These are phyloP conservation scores for Tamandua tetradactyla DNA, from an alignment of 2,797 vertebrate species.

Conservation along the genomic window DNA sequence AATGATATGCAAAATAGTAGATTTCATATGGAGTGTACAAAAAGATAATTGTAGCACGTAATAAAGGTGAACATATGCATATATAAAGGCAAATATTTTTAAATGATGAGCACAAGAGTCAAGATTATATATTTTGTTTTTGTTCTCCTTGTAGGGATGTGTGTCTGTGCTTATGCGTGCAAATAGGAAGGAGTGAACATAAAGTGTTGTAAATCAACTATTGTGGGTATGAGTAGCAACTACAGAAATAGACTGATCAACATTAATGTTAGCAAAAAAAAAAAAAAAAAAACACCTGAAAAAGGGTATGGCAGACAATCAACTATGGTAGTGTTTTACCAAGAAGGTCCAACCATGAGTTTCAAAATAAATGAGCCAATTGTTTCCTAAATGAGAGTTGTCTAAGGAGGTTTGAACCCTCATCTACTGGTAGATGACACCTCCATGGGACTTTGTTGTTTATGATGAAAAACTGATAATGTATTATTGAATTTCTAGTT, in stretches of 20 bases:
- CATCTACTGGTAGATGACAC: background rate
- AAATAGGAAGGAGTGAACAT: background rate
- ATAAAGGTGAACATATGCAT: background rate
- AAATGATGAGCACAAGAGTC: background rate
- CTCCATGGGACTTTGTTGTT: too few species aligned
- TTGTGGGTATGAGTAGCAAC: background rate
- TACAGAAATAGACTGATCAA: too few species aligned
- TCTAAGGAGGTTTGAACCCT: background rate
- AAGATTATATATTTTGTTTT: background rate
- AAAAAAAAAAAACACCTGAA: background rate
- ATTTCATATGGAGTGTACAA: background rate
- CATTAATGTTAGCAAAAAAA: background rate
- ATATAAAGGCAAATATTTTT: background rate
- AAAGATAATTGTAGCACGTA: background rate
- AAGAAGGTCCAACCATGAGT: background rate
- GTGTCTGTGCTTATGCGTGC: background rate
- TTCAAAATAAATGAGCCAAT: background rate
- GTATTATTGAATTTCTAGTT: background rate
- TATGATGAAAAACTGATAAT: background rate
- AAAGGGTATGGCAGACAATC: background rate
- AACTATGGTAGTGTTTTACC: accelerated
- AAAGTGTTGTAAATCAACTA: background rate
- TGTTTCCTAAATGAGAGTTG: background rate
- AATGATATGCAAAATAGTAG: background rate
- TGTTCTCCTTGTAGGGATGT: background rate